phyloP scores from a whole-genome alignment of 2,888 invertebrate genomes.

The Hesperia comma region DNA sequence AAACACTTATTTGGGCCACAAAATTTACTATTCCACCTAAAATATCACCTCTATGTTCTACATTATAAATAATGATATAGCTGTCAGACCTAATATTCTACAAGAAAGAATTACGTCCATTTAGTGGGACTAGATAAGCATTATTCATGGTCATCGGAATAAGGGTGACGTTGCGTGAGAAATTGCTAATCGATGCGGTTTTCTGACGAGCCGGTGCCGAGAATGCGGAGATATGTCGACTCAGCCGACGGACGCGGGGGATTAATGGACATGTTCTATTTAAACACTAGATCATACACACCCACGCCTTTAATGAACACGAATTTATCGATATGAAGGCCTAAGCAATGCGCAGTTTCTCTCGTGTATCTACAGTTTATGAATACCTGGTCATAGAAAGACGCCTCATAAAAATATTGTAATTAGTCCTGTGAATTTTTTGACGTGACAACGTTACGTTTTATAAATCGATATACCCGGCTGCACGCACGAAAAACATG shows the following conservation, averaged over 20 bases:
- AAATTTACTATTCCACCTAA: too few relatives aligned
- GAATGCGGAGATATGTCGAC: constrained; percentile 4
- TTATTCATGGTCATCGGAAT: constrained; percentile 7
- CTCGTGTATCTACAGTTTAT: too few relatives aligned
- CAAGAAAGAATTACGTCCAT: neutral
- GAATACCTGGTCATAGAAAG: too few relatives aligned
- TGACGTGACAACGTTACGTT: too few relatives aligned
- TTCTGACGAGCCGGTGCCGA: constrained; percentile 1
- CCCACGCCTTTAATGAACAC: neutral
- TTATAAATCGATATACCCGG: too few relatives aligned
- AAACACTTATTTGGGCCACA: too few relatives aligned
- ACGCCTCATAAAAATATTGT: too few relatives aligned
- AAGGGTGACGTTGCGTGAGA: constrained; percentile 8
- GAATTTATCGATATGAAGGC: too few relatives aligned
- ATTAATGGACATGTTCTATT: neutral
- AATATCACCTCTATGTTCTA: neutral
- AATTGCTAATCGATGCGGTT: constrained; percentile 24
- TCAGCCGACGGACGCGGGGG: neutral
- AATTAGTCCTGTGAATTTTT: too few relatives aligned
- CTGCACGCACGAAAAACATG: too few relatives aligned
- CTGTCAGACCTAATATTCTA: neutral
- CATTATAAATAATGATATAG: neutral
- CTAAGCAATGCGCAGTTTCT: too few relatives aligned
- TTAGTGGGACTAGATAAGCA: constrained; percentile 11
- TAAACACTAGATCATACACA: neutral